Evolutionary conservation across 2,888 invertebrate genomes (phyloP).

Genomic region (Ceriagrion tenellum): DNA sequence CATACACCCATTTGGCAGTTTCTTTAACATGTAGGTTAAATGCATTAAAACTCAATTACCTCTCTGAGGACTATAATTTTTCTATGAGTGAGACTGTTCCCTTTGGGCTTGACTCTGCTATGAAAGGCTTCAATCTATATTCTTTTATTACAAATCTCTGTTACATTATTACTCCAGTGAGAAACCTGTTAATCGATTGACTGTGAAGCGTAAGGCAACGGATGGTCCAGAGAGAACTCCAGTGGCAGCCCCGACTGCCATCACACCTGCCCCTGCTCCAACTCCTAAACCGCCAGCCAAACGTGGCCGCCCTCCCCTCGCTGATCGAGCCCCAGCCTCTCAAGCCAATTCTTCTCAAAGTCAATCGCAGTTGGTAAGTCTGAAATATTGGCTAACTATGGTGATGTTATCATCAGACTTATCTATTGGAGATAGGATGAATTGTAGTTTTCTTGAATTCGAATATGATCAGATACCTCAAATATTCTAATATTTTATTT

Average conservation of each 20-base stretch:
- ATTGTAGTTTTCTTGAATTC: too few relatives aligned
- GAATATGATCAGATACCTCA: too few relatives aligned
- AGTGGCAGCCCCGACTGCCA: background rate
- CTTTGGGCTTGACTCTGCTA: too few relatives aligned
- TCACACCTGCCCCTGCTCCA: slow-evolving; percentile 26
- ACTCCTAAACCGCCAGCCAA: slow-evolving; percentile 68
- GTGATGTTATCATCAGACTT: too few relatives aligned
- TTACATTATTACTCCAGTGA: background rate
- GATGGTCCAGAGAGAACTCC: slow-evolving; percentile 49
- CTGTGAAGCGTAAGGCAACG: slow-evolving; percentile 49
- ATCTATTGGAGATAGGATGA: too few relatives aligned
- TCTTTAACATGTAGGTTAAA: too few relatives aligned
- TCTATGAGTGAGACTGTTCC: too few relatives aligned
- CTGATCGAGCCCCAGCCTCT: slow-evolving; percentile 48
- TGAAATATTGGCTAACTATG: background rate
- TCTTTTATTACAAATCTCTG: background rate
- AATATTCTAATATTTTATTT: too few relatives aligned
- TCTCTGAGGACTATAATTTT: too few relatives aligned
- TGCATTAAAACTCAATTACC: too few relatives aligned
- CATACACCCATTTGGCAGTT: too few relatives aligned
- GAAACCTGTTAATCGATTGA: slow-evolving; percentile 31
- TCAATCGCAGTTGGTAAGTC: slow-evolving; percentile 31
- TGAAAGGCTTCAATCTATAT: too few relatives aligned
- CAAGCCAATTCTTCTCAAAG: slow-evolving; percentile 42
- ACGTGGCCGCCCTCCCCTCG: slow-evolving; percentile 60